Percentiles rank a stretch among this genome's conserved stretches.
Evolutionary conservation across 2,113 vertebrate genomes (phyloP).

Genomic region (Platycercus adscitus): DNA sequence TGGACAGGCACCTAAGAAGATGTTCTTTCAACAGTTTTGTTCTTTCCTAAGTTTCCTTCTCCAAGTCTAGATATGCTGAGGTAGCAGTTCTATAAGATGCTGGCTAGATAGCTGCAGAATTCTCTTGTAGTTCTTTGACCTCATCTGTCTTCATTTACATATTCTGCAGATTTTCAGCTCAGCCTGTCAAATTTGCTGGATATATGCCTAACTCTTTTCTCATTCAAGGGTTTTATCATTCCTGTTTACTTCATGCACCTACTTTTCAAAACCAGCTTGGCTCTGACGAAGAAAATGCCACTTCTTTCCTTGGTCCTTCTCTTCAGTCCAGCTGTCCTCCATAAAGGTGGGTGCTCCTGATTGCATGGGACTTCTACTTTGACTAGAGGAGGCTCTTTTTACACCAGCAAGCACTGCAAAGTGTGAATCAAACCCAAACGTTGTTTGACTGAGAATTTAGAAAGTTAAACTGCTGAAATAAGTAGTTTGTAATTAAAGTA

Average conservation of each 20-base stretch:
- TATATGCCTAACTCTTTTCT: background rate
- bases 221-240: background rate
- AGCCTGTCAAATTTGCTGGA: background rate
- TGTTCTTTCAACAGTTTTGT: background rate
- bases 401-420: background rate
- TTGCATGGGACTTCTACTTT: background rate
- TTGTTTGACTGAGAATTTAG: constrained; percentile 28
- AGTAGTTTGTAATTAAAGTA: constrained; percentile 61
- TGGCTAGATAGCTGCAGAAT: background rate
- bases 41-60: background rate
- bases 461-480: constrained; percentile 54
- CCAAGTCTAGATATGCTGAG: background rate
- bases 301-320: background rate
- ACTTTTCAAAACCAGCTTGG: background rate
- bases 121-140: background rate
- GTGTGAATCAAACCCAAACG: background rate
- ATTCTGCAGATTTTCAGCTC: constrained; percentile 17
- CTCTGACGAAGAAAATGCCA: background rate
- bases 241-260: background rate
- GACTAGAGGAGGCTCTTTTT: background rate
- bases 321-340: background rate
- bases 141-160: background rate
- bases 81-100: background rate
- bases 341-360: background rate
- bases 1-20: background rate